These are phyloP conservation scores for Euthynnus affinis DNA, from an alignment of 2,797 vertebrate genomes.

Conservation along the genomic window DNA sequence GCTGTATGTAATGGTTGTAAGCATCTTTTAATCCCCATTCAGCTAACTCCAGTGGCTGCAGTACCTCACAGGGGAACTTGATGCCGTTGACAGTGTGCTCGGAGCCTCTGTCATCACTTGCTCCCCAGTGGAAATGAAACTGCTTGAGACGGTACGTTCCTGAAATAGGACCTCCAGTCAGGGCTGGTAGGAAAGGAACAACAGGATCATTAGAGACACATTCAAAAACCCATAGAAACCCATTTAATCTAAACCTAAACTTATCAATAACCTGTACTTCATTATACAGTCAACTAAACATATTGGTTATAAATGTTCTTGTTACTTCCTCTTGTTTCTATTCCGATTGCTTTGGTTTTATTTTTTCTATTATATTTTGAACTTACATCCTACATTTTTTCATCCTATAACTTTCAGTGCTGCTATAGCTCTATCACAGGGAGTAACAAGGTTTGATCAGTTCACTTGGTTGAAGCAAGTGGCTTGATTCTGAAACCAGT, in stretches of 20 bases:
- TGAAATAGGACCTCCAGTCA: constrained; percentile 91
- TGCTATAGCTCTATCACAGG: too few relatives aligned
- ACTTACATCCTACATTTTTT: too few relatives aligned
- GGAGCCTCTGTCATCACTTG: constrained; percentile 89
- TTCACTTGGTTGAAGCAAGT: too few relatives aligned
- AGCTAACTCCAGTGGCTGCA: background rate
- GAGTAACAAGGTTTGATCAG: too few relatives aligned
- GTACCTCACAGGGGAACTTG: constrained; percentile 93
- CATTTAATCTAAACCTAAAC: background rate
- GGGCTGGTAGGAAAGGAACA: constrained; percentile 78
- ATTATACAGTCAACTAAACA: background rate
- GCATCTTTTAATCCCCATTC: background rate
- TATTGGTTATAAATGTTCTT: background rate
- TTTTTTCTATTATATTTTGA: too few relatives aligned
- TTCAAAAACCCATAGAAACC: background rate
- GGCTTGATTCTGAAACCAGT: too few relatives aligned
- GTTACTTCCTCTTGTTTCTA: too few relatives aligned
- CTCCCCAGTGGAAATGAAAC: constrained; percentile 97
- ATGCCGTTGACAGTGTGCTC: constrained; percentile 91
- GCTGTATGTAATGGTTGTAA: background rate
- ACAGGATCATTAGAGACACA: constrained; percentile 7
- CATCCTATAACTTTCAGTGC: too few relatives aligned
- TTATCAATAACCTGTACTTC: background rate
- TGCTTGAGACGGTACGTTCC: constrained; percentile 93
- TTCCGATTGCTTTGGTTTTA: too few relatives aligned